A percentile compares a stretch with the other conserved stretches of the same genome.
Conservation (phyloP, 2,113 vertebrate species). For the Zosterops japonicus region DNA sequence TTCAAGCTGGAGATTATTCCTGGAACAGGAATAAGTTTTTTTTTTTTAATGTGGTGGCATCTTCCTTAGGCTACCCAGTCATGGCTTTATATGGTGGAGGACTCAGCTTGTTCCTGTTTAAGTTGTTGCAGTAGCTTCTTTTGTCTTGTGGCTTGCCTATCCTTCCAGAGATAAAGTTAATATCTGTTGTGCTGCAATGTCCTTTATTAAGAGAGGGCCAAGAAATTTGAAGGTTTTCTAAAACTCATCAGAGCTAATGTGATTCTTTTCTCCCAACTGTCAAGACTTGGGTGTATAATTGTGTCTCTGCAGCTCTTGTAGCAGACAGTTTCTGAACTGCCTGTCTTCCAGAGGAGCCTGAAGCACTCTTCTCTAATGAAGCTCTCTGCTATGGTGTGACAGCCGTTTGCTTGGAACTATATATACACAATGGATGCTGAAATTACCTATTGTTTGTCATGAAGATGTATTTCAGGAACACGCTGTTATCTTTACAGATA, state of each 20-base stretch:
- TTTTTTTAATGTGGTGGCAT: not conserved
- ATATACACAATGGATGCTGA: not conserved
- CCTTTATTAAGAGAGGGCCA: not conserved
- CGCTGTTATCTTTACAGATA: not conserved
- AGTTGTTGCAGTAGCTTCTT: not conserved
- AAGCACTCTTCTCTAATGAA: not conserved
- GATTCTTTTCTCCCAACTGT: not conserved
- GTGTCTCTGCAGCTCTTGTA: not conserved
- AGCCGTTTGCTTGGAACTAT: not conserved
- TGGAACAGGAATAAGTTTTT: not conserved
- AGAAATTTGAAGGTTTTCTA: not conserved
- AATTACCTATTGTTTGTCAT: slow-evolving; percentile 27
- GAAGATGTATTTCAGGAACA: not conserved
- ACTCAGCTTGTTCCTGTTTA: not conserved
- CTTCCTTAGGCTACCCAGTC: not conserved
- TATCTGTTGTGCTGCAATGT: not conserved
- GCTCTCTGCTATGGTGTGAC: not conserved
- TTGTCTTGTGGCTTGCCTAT: not conserved
- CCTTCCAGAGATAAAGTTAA: not conserved
- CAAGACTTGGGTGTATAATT: not conserved
- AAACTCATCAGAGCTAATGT: not conserved
- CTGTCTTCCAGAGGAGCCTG: not conserved
- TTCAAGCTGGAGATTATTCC: not conserved
- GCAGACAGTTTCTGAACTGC: not conserved
- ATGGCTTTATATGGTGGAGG: not conserved